Percentiles rank a stretch among this genome's conserved stretches.
Conservation (phyloP, 2,113 vertebrate species). For the Lucifuga dentata region DNA sequence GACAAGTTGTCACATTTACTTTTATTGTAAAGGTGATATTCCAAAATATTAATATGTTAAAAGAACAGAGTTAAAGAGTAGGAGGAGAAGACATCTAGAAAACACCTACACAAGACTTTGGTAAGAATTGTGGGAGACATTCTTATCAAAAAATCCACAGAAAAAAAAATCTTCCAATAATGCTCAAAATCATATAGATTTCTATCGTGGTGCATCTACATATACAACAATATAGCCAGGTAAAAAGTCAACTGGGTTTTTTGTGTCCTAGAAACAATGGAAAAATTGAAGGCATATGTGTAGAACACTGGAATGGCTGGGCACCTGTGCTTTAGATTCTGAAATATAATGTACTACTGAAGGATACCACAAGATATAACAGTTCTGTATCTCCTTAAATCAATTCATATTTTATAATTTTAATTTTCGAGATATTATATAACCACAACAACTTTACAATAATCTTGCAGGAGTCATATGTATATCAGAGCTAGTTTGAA, state of each 20-base stretch:
- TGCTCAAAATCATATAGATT: slow-evolving; percentile 71
- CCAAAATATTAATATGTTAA: slow-evolving; percentile 88
- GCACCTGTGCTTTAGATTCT: slow-evolving; percentile 86
- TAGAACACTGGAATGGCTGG: slow-evolving; percentile 85
- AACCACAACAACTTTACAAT: slow-evolving; percentile 86
- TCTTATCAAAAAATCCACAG: slow-evolving; percentile 84
- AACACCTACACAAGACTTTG: slow-evolving; percentile 93
- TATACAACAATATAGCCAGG: slow-evolving; percentile 72
- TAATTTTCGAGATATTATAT: slow-evolving; percentile 78
- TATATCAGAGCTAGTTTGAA: slow-evolving; percentile 72
- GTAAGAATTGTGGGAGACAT: slow-evolving; percentile 88
- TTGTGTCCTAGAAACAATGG: slow-evolving; percentile 72
- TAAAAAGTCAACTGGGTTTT: slow-evolving; percentile 74
- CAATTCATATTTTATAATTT: slow-evolving; percentile 68
- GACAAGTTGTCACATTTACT: slow-evolving; percentile 80
- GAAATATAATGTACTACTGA: slow-evolving; percentile 75
- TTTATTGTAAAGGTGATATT: slow-evolving; percentile 94
- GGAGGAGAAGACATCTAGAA: slow-evolving; percentile 84
- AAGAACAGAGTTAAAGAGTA: slow-evolving; percentile 68
- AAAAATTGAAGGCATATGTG: slow-evolving; percentile 76
- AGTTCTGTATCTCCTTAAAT: slow-evolving; percentile 73
- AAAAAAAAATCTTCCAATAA: slow-evolving; percentile 75
- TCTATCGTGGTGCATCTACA: slow-evolving; percentile 75
- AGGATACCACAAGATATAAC: slow-evolving; percentile 76
- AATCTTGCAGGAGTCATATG: slow-evolving; percentile 79